Conservation (phyloP, 2,113 vertebrate species). For the Nycticebus coucang region DNA sequence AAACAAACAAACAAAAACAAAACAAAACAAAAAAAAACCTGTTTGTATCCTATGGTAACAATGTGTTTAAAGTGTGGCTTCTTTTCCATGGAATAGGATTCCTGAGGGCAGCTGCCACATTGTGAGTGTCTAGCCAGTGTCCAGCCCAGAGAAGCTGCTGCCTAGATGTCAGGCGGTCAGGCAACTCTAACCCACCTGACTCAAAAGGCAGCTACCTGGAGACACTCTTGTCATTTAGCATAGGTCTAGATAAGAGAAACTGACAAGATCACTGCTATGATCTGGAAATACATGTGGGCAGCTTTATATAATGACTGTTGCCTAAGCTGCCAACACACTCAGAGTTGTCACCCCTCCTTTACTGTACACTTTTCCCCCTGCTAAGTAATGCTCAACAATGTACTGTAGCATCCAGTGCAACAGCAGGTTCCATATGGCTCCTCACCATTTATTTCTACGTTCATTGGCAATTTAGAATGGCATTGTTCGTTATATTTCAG, state of each 20-base stretch:
- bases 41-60: not conserved
- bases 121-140: not conserved
- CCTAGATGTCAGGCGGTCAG: not conserved
- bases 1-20: too few species aligned
- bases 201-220: not conserved
- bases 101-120: not conserved
- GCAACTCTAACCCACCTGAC: not conserved
- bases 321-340: conserved; percentile 26
- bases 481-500: conserved; percentile 72
- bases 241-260: not conserved
- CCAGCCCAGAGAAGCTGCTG: not conserved
- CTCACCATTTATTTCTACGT: conserved; percentile 51
- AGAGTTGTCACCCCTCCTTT: conserved; percentile 33
- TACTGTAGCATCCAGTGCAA: conserved; percentile 17
- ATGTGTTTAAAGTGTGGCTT: not conserved
- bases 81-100: not conserved
- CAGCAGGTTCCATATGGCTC: conserved; percentile 48
- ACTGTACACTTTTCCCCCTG: conserved; percentile 38
- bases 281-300: not conserved
- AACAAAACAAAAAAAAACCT: too few species aligned
- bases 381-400: conserved; percentile 51
- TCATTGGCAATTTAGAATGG: conserved; percentile 62
- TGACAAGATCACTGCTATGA: accelerated
- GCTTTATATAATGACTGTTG: conserved; percentile 9
- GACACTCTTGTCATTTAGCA: not conserved